Evolutionary conservation across 2,113 vertebrate genomes (phyloP), one percentile per base, ranked within the genome.

Genomic region (Ceyx melanurus): DNA sequence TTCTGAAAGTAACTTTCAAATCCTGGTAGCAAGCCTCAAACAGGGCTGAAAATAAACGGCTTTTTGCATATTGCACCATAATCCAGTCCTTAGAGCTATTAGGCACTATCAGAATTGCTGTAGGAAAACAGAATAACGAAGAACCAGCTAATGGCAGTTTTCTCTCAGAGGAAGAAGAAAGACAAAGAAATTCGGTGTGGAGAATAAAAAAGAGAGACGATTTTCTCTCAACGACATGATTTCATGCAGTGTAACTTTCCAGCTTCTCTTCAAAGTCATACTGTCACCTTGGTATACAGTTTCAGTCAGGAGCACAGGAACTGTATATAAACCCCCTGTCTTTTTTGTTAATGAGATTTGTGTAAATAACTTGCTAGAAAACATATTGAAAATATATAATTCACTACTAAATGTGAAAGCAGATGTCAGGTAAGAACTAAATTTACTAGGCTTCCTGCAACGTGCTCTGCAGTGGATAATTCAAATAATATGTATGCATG

Each of bases 341-440:
- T 93, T 95, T 94, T 86, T 68, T 93, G 89, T 82, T 95, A 96
- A 95, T 94, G 93, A 96, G 89, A 88, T 95, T 95, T 95, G 91
- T 58, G 94, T 97, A 97, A 97, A 97, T 96, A 97, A 96, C 88
- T 89, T 86, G 88, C 87, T 92, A 86, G 88, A 93, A 93, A 96
- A 92, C 56, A 13, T 86, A 83, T 33, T 89, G 89, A 89, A 95
- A 92, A 92, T 61, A 79, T 86, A 90, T 93, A 83, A 96, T 94
- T 95, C 95, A 88, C 76, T 71, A 60, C 79, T 89, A 92, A 93
- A 77, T 84, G 73, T 35, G 89, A 93, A 89, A 71, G 78, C 81
- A 86, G 83, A 81, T 76, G 90, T 76, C 83, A 90, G 74, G 83
- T 89, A 74, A 87, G 93, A 76, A 71, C 68, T 90, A 92, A 90